Percentiles rank a stretch among this genome's conserved stretches.
Conservation (phyloP, 2,797 vertebrate species). For the Rhinella marina region DNA sequence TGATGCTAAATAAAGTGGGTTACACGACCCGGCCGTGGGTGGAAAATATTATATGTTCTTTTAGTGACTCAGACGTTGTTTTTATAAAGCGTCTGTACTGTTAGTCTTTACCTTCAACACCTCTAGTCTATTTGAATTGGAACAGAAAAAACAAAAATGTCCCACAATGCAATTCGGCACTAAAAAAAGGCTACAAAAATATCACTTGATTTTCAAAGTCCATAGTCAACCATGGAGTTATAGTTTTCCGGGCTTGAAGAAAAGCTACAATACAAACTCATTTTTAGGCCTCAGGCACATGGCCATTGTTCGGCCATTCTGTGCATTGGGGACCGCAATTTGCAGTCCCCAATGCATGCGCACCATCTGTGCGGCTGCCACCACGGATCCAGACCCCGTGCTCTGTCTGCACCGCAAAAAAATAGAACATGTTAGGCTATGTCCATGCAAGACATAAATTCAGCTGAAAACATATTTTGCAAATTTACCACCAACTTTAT, state of each 20-base stretch:
- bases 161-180: constrained; percentile 1
- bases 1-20: constrained; percentile 26
- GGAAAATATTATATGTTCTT: constrained; percentile 42
- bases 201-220: neutral
- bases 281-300: no score
- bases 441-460: no score
- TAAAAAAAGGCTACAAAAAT: neutral
- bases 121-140: constrained; percentile 25
- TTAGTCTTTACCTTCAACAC: neutral
- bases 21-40: neutral
- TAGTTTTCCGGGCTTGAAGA: neutral
- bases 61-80: constrained; percentile 37
- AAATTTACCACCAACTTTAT: no score
- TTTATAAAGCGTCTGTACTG: constrained; percentile 4
- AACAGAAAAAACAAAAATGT: constrained; percentile 13
- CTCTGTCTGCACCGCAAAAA: no score
- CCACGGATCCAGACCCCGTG: no score
- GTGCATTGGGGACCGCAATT: no score
- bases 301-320: no score
- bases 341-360: no score
- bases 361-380: no score
- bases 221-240: neutral
- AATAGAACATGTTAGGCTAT: no score
- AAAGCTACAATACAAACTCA: neutral
- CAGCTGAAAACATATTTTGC: no score